Percentiles rank a stretch among this genome's conserved stretches.
Conservation (phyloP, 2,888 invertebrate genomes). For the Panzeria rudis region DNA sequence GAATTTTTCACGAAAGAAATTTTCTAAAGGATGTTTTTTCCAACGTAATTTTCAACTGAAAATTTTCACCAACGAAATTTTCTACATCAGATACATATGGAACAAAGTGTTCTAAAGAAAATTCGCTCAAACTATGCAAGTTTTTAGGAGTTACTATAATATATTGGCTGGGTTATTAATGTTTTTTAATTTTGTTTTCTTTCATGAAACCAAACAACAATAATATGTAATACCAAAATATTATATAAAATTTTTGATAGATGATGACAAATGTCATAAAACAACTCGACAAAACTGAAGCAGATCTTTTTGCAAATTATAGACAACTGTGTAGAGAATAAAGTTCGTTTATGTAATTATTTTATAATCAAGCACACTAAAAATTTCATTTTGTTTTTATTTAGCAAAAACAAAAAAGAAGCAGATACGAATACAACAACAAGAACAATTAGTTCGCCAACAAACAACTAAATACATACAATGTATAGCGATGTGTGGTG, state of each 20-base stretch:
- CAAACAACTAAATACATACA: conserved; percentile 1
- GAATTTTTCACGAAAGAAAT: neutral
- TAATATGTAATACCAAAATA: conserved; percentile 35
- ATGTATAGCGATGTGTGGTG: neutral
- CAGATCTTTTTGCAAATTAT: conserved; percentile 36
- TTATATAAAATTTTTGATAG: conserved; percentile 66
- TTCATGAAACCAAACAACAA: conserved; percentile 26
- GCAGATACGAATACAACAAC: conserved; percentile 15
- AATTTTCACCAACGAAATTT: neutral
- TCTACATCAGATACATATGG: neutral
- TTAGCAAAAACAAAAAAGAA: neutral
- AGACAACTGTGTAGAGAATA: conserved; percentile 28
- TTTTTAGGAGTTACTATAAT: neutral
- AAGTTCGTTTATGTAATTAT: conserved; percentile 63
- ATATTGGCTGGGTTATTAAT: conserved; percentile 25
- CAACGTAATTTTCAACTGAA: too few species aligned
- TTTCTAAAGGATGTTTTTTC: neutral
- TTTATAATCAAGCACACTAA: conserved; percentile 68
- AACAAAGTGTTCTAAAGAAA: neutral
- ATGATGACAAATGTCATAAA: conserved; percentile 71
- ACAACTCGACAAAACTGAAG: conserved; percentile 58
- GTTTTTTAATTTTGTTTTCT: neutral
- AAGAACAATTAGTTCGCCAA: conserved; percentile 19
- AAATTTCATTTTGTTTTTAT: conserved; percentile 41
- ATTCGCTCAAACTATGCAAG: neutral